Evolutionary conservation across 2,797 vertebrate species (phyloP).

Genomic region (Ataeniobius toweri): DNA sequence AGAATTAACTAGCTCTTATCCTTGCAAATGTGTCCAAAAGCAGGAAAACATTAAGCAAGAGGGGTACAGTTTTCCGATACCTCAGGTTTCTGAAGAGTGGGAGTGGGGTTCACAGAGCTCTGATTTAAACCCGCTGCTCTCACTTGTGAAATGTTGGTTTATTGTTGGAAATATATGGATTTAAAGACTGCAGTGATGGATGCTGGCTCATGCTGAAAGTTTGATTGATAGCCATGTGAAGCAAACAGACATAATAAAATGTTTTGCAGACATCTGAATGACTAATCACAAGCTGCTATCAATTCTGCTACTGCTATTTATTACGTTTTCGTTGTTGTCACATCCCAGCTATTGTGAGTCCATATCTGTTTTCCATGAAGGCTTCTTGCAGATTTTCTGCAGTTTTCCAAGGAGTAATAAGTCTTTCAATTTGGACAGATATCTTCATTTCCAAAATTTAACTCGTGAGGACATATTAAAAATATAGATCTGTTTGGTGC

Average conservation of each 20-base stretch:
- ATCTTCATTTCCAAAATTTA: background rate
- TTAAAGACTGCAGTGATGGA: slow-evolving; percentile 51
- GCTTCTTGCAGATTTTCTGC: background rate
- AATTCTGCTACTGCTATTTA: slow-evolving; percentile 11
- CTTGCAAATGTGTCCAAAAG: slow-evolving; percentile 64
- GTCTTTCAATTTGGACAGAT: background rate
- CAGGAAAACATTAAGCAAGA: slow-evolving; percentile 23
- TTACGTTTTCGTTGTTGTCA: slow-evolving; percentile 20
- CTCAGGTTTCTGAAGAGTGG: slow-evolving; percentile 39
- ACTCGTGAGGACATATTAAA: background rate
- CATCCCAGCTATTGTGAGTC: background rate
- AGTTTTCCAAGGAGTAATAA: background rate
- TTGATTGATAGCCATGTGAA: slow-evolving; percentile 19
- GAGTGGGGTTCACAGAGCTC: slow-evolving; percentile 5
- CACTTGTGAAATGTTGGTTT: slow-evolving; percentile 50
- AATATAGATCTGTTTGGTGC: background rate
- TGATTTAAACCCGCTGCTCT: slow-evolving; percentile 53
- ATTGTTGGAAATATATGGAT: slow-evolving; percentile 46
- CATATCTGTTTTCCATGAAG: background rate
- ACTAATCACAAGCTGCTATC: slow-evolving; percentile 29
- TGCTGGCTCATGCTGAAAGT: slow-evolving; percentile 48
- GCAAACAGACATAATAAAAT: slow-evolving; percentile 45
- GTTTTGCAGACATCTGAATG: slow-evolving; percentile 46
- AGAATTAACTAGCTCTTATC: slow-evolving; percentile 75
- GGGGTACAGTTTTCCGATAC: slow-evolving; percentile 35